Base-by-base conservation (phyloP, 23 tunicate species). In the Clavelina lepadiformis region DNA sequence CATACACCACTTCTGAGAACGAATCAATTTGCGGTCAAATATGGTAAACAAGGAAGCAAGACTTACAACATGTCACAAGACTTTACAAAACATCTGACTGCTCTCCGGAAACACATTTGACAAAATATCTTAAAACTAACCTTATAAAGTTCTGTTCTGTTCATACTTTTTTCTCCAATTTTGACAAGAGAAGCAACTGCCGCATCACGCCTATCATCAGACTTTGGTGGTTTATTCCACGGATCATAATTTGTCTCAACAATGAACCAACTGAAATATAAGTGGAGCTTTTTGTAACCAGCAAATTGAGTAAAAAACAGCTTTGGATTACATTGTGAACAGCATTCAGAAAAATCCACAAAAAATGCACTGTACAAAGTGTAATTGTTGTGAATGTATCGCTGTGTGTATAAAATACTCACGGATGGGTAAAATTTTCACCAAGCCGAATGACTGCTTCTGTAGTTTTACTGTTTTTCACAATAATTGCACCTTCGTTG, bases 161-260 rank as follows among this genome's bases (percentile, higher is more conserved):
- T 31, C 67, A 81, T 63, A 15, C 36, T 31, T 33, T 72, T 55
- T 26, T 63, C 46, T 15, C 88, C 88, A 5, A 72, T 33, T 31
- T 51, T 63, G 52, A 51, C 25, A 82, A 80, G 55, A 8, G 74
- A 71, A 27, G 56, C 74, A 29, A 87, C 67, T n/a, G 79, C 96
- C 3, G 80, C 78, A 35, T 66, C 70, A 33, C 96, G 65, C 22
- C 96, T 46, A 30, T 73, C 70, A 57, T 87, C 96, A 25, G 55
- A 45, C 33, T 67, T 47, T 21, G 96, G 96, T 3, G 96, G 88
- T 56, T 38, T 22, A 25, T 62, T 32, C 88, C 88, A 87, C 44
- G 88, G 88, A 36, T 87, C 96, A 50, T 87, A 87, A 38, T 87
- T 87, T 4, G 96, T 87, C 58, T 87, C 88, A 25, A 87, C 70